These are phyloP conservation scores for Gibbula magus DNA, from an alignment of 2,888 invertebrate genomes.

Conservation along the genomic window DNA sequence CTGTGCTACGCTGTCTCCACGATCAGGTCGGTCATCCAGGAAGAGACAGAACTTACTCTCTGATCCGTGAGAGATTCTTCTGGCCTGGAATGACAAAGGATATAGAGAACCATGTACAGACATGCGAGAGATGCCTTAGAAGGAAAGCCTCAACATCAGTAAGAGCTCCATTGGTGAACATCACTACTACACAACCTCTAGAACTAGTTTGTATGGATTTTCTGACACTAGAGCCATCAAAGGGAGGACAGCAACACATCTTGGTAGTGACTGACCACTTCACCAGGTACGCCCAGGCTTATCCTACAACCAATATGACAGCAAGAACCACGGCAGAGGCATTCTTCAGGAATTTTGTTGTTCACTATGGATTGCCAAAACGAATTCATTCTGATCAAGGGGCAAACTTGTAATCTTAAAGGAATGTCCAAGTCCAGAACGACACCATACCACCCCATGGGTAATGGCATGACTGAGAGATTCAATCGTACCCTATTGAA, in stretches of 20 bases:
- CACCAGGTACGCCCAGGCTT: conserved; percentile 33
- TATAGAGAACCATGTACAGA: conserved; percentile 8
- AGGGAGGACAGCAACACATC: conserved; percentile 16
- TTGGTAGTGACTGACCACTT: conserved; percentile 35
- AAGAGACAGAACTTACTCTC: conserved; percentile 24
- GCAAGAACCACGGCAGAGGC: conserved; percentile 38
- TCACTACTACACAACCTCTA: neutral
- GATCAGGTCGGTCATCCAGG: conserved; percentile 36
- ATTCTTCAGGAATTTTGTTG: conserved; percentile 33
- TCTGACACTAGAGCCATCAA: neutral
- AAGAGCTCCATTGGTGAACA: neutral
- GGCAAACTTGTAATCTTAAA: conserved; percentile 30
- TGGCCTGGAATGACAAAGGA: conserved; percentile 17
- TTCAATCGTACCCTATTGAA: conserved; percentile 36
- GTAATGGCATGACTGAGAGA: conserved; percentile 41
- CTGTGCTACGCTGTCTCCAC: conserved; percentile 32
- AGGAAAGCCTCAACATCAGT: neutral
- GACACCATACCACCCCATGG: conserved; percentile 42
- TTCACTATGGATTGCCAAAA: conserved; percentile 39
- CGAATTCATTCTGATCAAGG: conserved; percentile 40
- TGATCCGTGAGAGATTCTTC: neutral
- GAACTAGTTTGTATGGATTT: neutral
- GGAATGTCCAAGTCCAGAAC: conserved; percentile 38
- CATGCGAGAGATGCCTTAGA: neutral
- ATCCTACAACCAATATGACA: conserved; percentile 38